These are phyloP conservation scores for Pseudobourletiella spinata DNA, from an alignment of 1,140 invertebrate genomes.

Conservation along the genomic window DNA sequence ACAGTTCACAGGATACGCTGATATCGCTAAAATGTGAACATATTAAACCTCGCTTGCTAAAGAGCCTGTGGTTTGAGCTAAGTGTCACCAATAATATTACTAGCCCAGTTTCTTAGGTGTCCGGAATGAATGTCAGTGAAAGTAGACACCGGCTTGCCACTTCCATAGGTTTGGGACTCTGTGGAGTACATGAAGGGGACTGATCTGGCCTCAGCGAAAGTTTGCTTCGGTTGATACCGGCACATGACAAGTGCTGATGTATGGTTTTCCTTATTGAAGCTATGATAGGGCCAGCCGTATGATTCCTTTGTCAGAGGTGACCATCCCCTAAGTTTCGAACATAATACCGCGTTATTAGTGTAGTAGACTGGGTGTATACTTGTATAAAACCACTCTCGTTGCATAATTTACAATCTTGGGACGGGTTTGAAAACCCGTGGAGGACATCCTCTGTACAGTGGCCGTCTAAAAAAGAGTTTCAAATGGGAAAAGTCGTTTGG, in stretches of 20 bases:
- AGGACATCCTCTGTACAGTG: slow-evolving; percentile 11
- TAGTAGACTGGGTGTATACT: too few relatives aligned
- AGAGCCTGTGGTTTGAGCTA: too few relatives aligned
- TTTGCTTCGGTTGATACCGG: neutral
- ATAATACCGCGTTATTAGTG: too few relatives aligned
- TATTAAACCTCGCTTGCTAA: too few relatives aligned
- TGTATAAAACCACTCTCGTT: too few relatives aligned
- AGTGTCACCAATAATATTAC: too few relatives aligned
- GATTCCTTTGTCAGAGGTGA: neutral
- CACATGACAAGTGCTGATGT: neutral
- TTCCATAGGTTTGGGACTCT: slow-evolving; percentile 3
- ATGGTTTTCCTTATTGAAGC: slow-evolving; percentile 10
- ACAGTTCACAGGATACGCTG: too few relatives aligned
- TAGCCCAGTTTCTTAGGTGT: too few relatives aligned
- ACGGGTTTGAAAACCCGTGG: slow-evolving; percentile 7
- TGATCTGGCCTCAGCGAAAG: neutral
- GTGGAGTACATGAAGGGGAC: slow-evolving; percentile 9
- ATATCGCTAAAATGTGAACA: too few relatives aligned
- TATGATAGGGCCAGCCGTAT: neutral
- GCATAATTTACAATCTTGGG: slow-evolving; percentile 2
- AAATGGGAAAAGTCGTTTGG: neutral
- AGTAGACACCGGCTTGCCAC: neutral
- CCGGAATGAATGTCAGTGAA: neutral
- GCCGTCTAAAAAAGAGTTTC: slow-evolving; percentile 9
- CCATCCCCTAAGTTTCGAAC: slow-evolving; percentile 14